These are phyloP conservation scores for Campaea margaritaria DNA, from an alignment of 2,888 invertebrate species.

Conservation along the genomic window DNA sequence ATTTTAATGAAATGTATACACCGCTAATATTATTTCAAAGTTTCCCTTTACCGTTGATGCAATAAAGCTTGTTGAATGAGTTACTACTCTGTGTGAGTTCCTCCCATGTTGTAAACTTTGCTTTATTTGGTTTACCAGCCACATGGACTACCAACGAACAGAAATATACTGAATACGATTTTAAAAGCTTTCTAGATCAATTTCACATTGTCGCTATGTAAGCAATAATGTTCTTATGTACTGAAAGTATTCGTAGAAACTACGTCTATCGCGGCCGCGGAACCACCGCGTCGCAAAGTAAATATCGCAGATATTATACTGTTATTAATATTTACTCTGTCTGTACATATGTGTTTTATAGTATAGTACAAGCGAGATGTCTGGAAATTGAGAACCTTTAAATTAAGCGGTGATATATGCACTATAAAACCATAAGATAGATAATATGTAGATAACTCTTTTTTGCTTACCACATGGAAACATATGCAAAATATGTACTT, in stretches of 20 bases:
- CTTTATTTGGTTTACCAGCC: constrained; percentile 18
- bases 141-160: constrained; percentile 5
- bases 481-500: no score
- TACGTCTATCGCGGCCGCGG: neutral
- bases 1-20: constrained; percentile 19
- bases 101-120: constrained; percentile 21
- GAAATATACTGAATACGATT: neutral
- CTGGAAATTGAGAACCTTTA: no score
- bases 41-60: constrained; percentile 24
- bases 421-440: no score
- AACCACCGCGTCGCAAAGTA: neutral
- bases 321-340: neutral
- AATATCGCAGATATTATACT: neutral
- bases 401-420: no score
- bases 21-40: constrained; percentile 24
- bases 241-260: neutral
- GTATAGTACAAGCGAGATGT: no score
- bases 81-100: constrained; percentile 16
- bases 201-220: no score
- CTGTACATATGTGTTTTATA: neutral
- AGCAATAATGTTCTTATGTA: no score
- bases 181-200: neutral
- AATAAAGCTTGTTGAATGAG: constrained; percentile 27
- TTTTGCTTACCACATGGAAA: no score
- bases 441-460: no score